Conservation (phyloP, 2,113 vertebrate genomes). For the Gadus chalcogrammus region DNA sequence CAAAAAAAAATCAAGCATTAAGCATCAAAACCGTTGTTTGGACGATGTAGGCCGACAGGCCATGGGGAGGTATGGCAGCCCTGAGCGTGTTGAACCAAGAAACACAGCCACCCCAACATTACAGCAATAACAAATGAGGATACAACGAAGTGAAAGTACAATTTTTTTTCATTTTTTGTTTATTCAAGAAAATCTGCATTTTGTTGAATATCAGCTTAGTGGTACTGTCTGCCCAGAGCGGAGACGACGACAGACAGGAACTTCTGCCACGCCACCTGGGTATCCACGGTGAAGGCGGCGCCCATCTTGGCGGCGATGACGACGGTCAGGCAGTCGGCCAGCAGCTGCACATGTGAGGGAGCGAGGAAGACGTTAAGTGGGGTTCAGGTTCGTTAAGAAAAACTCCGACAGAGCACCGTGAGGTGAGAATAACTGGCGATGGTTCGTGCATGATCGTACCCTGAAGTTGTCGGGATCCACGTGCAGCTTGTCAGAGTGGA, state of each 20-base stretch:
- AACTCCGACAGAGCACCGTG: background rate
- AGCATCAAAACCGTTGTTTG: no score
- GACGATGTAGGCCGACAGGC: no score
- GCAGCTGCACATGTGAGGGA: conserved; percentile 62
- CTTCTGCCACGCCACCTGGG: conserved; percentile 78
- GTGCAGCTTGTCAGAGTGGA: conserved; percentile 85
- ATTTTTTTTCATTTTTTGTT: background rate
- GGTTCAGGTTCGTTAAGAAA: background rate
- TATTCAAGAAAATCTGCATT: background rate
- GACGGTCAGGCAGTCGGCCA: conserved; percentile 76
- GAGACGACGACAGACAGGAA: conserved; percentile 77
- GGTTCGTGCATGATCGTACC: conserved; percentile 36
- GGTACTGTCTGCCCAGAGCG: conserved; percentile 79
- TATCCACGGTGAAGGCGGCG: conserved; percentile 52
- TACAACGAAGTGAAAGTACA: no score
- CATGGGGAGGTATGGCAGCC: no score
- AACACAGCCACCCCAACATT: no score
- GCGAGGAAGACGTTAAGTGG: conserved; percentile 2
- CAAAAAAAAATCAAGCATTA: no score
- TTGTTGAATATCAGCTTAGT: conserved; percentile 51
- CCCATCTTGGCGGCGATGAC: conserved; percentile 67
- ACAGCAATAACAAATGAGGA: no score
- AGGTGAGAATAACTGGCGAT: background rate
- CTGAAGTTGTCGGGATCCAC: conserved; percentile 82
- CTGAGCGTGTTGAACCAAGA: no score